Evolutionary conservation across 1,140 invertebrate species (phyloP).

Genomic region (Riptortus pedestris): DNA sequence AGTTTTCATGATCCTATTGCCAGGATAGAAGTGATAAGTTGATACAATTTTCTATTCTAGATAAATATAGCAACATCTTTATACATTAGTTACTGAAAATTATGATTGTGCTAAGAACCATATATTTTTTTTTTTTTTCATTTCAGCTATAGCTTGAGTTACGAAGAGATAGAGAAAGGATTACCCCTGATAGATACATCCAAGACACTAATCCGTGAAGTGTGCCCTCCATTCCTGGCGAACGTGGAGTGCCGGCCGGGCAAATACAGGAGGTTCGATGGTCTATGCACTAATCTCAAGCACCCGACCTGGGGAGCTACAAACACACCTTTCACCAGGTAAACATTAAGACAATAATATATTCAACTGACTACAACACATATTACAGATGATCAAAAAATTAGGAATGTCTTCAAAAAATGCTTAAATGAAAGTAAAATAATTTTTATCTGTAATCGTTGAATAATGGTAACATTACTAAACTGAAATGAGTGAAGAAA

Average conservation of each 20-base stretch:
- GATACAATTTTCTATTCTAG: too few species aligned
- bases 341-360: constrained; percentile 27
- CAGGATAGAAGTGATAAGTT: too few species aligned
- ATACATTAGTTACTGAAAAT: too few species aligned
- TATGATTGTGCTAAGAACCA: background rate
- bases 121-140: too few species aligned
- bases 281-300: constrained; percentile 83
- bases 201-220: constrained; percentile 73
- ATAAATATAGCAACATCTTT: too few species aligned
- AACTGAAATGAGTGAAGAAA: too few species aligned
- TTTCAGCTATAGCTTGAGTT: constrained; percentile 68
- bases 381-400: background rate
- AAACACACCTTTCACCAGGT: constrained; percentile 71
- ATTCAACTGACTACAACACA: background rate
- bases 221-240: constrained; percentile 77
- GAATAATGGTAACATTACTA: too few species aligned
- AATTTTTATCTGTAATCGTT: too few species aligned
- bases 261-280: constrained; percentile 83
- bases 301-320: constrained; percentile 86
- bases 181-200: constrained; percentile 81
- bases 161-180: constrained; percentile 77
- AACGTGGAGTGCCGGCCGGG: constrained; percentile 77
- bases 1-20: too few species aligned
- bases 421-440: too few species aligned
- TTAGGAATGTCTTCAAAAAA: too few species aligned